phyloP scores from a whole-genome alignment of 2,113 vertebrate genomes.

The Lepus americanus region DNA sequence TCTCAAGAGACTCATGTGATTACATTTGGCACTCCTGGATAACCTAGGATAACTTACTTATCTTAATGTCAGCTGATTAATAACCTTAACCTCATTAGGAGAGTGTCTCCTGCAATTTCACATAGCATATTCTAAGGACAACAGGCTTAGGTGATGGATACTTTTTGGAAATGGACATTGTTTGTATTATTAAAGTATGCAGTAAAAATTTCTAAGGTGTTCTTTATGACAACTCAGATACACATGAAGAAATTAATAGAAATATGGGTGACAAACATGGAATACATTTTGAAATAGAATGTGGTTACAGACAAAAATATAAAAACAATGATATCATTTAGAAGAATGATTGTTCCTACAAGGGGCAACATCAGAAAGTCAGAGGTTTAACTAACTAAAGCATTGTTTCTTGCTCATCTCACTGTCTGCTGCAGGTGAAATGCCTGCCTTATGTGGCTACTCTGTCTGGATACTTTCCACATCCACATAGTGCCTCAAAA shows the following conservation, averaged over 20 bases:
- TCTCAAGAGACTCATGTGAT: too few species aligned
- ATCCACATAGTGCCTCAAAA: background rate
- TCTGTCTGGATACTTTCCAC: background rate
- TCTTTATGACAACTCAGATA: too few species aligned
- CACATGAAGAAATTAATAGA: background rate
- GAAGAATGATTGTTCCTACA: background rate
- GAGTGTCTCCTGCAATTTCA: too few species aligned
- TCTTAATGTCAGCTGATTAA: too few species aligned
- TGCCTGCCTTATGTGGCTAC: background rate
- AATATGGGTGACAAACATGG: background rate
- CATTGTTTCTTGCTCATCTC: conserved; percentile 18
- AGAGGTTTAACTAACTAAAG: background rate
- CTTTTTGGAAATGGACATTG: too few species aligned
- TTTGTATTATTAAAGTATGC: too few species aligned
- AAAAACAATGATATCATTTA: background rate
- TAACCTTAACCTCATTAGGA: too few species aligned
- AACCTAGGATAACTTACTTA: too few species aligned
- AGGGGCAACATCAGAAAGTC: background rate
- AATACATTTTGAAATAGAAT: conserved; percentile 24
- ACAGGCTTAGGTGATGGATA: too few species aligned
- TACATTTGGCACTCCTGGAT: too few species aligned
- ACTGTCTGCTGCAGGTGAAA: background rate
- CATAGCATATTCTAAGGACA: too few species aligned
- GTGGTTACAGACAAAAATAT: background rate
- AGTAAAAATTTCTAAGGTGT: background rate